Evolutionary conservation across 2,888 invertebrate species (phyloP), one percentile per base, ranked within the genome.

Genomic region (Coelogynopora nodosa): DNA sequence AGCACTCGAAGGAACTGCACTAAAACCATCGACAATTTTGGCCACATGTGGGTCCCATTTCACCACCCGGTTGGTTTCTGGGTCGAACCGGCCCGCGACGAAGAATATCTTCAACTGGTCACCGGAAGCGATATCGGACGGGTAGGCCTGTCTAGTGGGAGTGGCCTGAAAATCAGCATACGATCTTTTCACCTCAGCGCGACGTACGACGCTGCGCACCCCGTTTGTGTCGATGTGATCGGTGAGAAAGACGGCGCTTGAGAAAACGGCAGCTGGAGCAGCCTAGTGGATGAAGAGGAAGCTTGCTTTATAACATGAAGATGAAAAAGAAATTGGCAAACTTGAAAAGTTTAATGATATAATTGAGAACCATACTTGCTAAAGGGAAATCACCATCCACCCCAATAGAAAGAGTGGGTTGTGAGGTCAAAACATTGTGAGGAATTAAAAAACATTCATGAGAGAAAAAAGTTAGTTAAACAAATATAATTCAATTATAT

Each of bases 61-160:
- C 18, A 74, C 74, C 5, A 74, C 74, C 74, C 74, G 18, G 23
- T 74, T 74, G 74, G 10, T 23, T 26, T 74, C 23, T 5, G 74
- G 74, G 74, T 74, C 74, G 23, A 74, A 74, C 2, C 23, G 74
- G 27, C 74, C 18, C 74, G 74, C 74, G 74, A 74, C 74, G 74
- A 74, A 74, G 23, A 74, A 74, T 13, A 74, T 26, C 74, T 49
- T 49, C 5, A 74, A 49, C 49, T 49, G 5, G 49, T 49, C 74
- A 23, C 23, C 74, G 23, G 74, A 23, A n/a, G 74, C 5, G 74
- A 26, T 2, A 13, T 5, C 49, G 49, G 49, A 49, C 18, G 5
- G 49, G 18, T 5, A 49, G 49, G 49, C 18, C 5, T n/a, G n/a
- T n/a, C 5, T 49, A 49, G 18, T 49, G 49, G 5, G 2, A 5